These are phyloP conservation scores for Cinclus mexicanus DNA, from an alignment of 2,113 vertebrate genomes.

Conservation along the genomic window DNA sequence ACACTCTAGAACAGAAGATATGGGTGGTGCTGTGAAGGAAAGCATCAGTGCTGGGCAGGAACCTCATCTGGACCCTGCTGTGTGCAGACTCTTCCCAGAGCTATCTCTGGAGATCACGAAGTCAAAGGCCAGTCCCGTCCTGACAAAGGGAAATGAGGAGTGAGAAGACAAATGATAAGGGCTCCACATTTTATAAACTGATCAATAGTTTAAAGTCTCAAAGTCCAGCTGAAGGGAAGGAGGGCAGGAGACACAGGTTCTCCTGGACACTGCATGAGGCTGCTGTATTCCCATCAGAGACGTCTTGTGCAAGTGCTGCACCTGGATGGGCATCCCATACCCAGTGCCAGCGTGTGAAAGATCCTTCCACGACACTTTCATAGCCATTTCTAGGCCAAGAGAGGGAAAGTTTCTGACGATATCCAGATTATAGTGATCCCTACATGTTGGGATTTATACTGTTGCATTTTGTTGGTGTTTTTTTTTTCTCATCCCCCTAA, in stretches of 20 bases:
- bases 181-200: not conserved
- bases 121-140: not conserved
- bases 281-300: not conserved
- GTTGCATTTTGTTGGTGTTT: accelerated
- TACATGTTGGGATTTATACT: accelerated
- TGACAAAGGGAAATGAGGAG: not conserved
- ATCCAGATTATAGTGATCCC: not conserved
- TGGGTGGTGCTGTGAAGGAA: not conserved
- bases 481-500: not conserved
- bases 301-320: not conserved
- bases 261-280: not conserved
- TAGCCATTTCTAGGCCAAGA: not conserved
- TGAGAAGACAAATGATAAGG: not conserved
- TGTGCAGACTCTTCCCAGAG: not conserved
- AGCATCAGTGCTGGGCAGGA: not conserved
- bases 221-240: not conserved
- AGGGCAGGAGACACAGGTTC: accelerated
- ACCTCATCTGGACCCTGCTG: not conserved
- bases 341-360: not conserved
- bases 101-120: not conserved
- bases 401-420: not conserved
- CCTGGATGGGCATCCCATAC: not conserved
- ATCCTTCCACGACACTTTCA: not conserved
- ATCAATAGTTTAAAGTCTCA: not conserved
- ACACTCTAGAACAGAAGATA: not conserved